These are phyloP conservation scores for Palythoa grandis DNA, from an alignment of 92 coral and sea anemone genomes.

Conservation along the genomic window DNA sequence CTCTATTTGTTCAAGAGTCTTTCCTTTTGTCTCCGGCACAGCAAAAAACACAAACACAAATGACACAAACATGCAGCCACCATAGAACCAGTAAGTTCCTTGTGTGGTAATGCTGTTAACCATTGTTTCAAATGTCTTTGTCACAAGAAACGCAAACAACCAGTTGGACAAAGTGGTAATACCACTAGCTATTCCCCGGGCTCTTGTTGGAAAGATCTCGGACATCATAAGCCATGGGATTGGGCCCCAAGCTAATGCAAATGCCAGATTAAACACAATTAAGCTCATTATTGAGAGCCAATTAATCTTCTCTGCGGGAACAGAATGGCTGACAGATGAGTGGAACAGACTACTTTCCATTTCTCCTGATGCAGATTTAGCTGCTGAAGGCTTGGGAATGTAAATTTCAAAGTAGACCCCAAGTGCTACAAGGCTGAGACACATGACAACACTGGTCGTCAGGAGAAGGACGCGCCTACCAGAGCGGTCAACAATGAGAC, in stretches of 20 bases:
- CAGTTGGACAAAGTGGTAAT: constrained; percentile 75
- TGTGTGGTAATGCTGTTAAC: constrained; percentile 49
- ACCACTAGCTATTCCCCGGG: constrained; percentile 84
- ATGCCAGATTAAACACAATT: constrained; percentile 58
- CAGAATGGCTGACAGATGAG: not conserved
- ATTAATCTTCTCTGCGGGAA: not conserved
- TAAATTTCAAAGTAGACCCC: constrained; percentile 70
- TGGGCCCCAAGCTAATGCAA: constrained; percentile 89
- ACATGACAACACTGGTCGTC: constrained; percentile 69
- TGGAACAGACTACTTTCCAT: constrained; percentile 8
- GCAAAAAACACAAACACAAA: constrained; percentile 69
- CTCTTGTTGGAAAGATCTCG: constrained; percentile 85
- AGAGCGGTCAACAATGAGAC: constrained; percentile 71
- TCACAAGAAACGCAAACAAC: constrained; percentile 70
- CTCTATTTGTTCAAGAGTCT: constrained; percentile 85
- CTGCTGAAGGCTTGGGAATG: not conserved
- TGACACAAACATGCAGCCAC: constrained; percentile 61
- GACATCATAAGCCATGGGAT: constrained; percentile 93
- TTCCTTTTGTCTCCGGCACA: constrained; percentile 92
- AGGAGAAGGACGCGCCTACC: constrained; percentile 80
- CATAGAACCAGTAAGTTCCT: constrained; percentile 89
- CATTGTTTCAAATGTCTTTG: constrained; percentile 66
- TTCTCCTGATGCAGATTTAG: not conserved
- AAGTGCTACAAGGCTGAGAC: constrained; percentile 64
- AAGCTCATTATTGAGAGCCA: constrained; percentile 75